Percentiles rank a stretch among this genome's conserved stretches.
phyloP scores from a whole-genome alignment of 2,113 vertebrate species.

The Eolophus roseicapilla region DNA sequence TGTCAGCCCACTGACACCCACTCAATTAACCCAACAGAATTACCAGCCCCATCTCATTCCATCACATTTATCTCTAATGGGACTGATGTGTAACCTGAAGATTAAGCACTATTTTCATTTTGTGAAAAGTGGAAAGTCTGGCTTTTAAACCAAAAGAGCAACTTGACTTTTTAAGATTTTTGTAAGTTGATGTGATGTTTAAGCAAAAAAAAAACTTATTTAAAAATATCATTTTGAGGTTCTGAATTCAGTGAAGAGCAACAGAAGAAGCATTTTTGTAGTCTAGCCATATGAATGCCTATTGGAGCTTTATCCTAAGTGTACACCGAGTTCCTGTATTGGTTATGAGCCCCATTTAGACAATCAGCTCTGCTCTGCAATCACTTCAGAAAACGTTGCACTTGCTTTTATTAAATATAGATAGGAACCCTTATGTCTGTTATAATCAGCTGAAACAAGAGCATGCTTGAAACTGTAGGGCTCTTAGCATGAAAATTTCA shows the following conservation, averaged over 20 bases:
- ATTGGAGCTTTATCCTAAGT: background rate
- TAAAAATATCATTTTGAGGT: background rate
- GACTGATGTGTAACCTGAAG: background rate
- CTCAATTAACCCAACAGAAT: background rate
- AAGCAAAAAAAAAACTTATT: background rate
- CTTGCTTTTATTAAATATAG: conserved; percentile 71
- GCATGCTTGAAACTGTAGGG: conserved; percentile 10
- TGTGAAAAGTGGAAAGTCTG: background rate
- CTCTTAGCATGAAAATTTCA: conserved; percentile 73
- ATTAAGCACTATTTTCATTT: background rate
- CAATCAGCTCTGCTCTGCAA: conserved; percentile 32
- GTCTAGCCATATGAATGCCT: background rate
- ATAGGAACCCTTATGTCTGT: conserved; percentile 61
- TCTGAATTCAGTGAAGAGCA: background rate
- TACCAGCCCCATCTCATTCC: background rate
- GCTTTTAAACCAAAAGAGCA: background rate
- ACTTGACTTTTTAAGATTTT: background rate
- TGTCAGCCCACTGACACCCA: background rate
- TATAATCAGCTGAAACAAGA: conserved; percentile 65
- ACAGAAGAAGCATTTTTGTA: background rate
- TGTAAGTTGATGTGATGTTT: background rate
- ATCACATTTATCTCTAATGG: background rate
- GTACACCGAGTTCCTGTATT: background rate
- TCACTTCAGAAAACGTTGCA: conserved; percentile 37
- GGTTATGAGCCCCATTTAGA: conserved; percentile 46